Conservation (phyloP, 2,113 vertebrate species). For the Siphamia tubifer region DNA sequence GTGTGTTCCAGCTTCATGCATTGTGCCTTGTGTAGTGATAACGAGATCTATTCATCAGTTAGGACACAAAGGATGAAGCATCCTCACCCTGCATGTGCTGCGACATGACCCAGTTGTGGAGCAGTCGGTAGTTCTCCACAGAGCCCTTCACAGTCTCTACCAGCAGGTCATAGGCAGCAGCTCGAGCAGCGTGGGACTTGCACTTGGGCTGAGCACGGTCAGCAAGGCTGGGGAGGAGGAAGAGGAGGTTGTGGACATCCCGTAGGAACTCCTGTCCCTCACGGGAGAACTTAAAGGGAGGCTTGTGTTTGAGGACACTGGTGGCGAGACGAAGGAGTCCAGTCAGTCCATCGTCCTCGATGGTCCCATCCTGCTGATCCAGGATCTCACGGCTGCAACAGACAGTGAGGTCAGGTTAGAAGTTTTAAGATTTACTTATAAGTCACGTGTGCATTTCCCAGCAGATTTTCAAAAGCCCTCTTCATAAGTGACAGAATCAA, state of each 20-base stretch:
- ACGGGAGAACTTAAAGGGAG: slow-evolving; percentile 96
- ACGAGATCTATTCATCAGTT: too few relatives aligned
- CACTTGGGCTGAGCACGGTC: slow-evolving; percentile 96
- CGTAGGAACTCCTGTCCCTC: slow-evolving; percentile 99
- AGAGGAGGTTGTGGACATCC: slow-evolving; percentile 95
- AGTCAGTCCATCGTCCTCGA: slow-evolving; percentile 96
- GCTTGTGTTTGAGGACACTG: slow-evolving; percentile 97
- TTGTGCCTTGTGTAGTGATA: too few relatives aligned
- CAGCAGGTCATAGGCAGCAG: slow-evolving; percentile 95
- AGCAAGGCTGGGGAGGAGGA: slow-evolving; percentile 94
- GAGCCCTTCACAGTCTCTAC: slow-evolving; percentile 98
- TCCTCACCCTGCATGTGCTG: slow-evolving; percentile 98
- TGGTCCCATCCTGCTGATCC: slow-evolving; percentile 94
- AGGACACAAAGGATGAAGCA: background rate
- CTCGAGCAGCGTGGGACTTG: slow-evolving; percentile 95
- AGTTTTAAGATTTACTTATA: background rate
- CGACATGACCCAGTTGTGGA: slow-evolving; percentile 99
- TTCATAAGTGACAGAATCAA: too few relatives aligned
- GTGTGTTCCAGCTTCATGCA: too few relatives aligned
- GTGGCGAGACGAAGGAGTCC: slow-evolving; percentile 93
- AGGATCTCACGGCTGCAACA: slow-evolving; percentile 90
- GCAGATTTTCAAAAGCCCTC: too few relatives aligned
- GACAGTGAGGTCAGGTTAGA: background rate
- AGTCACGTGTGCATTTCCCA: too few relatives aligned
- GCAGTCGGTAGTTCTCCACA: slow-evolving; percentile 96